Evolutionary conservation across 2,797 vertebrate genomes (phyloP), one percentile per base, ranked within the genome.

Genomic region (Dromococcyx pavoninus): DNA sequence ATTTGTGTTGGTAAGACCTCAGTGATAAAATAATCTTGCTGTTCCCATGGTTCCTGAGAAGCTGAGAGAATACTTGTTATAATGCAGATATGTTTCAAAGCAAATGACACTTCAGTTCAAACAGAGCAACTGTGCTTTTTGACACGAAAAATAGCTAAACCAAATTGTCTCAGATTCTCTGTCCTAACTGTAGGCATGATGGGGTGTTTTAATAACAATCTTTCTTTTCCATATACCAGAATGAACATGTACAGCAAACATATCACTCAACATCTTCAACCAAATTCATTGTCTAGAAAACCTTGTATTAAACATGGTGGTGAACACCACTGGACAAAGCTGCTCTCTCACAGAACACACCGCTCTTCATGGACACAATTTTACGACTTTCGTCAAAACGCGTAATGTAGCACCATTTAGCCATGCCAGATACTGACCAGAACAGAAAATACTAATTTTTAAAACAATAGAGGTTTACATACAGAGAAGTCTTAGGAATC

Each of bases 31-130:
- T 75, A 82, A 91, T 89, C 77, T 92, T 54, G 57, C 86, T 76
- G 95, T 94, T 96, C 91, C 93, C 93, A 90, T 94, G 95, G 92
- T 48, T 96, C 88, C 94, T 91, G 88, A 90, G 88, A 94, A 95
- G 71, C 88, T 21, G 82, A 66, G 56, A 76, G 69, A 51, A 56
- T n/a, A 82, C 86, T 93, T 88, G 83, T 82, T 90, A 91, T 24
- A 89, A 71, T 30, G 62, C 58, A 78, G 77, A 54, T 83, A 56
- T 37, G 35, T 87, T 97, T 95, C 88, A 85, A 93, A 86, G 90
- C 81, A 94, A 67, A 87, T 64, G 89, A 83, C 64, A 64, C 14
- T 27, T 37, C 64, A 75, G 76, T 84, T 57, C 92, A 88, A 67
- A 79, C 43, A 84, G 73, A 92, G n/a, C 76, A 95, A 65, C 7